Evolutionary conservation across 2,888 invertebrate species (phyloP), one percentile per base, ranked within the genome.

Genomic region (Beris chalybata): DNA sequence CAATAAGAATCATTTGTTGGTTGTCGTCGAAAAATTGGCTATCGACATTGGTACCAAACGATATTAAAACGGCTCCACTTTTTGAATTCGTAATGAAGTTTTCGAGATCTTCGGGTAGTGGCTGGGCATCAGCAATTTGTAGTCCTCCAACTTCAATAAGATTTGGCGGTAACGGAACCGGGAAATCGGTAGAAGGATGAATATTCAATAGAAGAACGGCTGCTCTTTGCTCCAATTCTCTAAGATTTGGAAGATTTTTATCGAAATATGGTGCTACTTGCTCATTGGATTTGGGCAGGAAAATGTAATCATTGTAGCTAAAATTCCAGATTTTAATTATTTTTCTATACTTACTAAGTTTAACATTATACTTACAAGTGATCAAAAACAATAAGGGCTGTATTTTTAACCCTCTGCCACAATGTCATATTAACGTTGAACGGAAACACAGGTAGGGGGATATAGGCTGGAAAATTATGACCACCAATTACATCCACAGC

Each of bases 131-230:
- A 7, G 64, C 32, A 31, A 80, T 76, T 50, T 81, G 81, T 53
- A 80, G 65, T 0, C 81, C 81, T 6, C 76, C 80, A 3, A 81
- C 73, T 71, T 78, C 76, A 12, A 81, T 74, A 0, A 80, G 71
- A 70, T 77, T 77, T 5, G 78, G 77, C 4, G 78, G 77, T n/a
- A 78, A 44, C 43, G 78, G 74, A 44, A 77, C 75, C 1, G 75
- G 71, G 66, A 74, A 76, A 47, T 79, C 77, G 4, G 77, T 66
- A 1, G 74, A 72, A 1, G 76, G 74, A 71, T 79, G 74, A 0
- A 76, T 74, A 67, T 81, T 81, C 0, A 79, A 74, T 11, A 81
- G 70, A 11, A 75, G 69, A 3, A 81, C 6, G 22, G 73, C 67
- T 12, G 74, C 70, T 0, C 67, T 70, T 45, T 71, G 70, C 9